Conservation (phyloP, 2,113 vertebrate genomes). For the Pagrus major region DNA sequence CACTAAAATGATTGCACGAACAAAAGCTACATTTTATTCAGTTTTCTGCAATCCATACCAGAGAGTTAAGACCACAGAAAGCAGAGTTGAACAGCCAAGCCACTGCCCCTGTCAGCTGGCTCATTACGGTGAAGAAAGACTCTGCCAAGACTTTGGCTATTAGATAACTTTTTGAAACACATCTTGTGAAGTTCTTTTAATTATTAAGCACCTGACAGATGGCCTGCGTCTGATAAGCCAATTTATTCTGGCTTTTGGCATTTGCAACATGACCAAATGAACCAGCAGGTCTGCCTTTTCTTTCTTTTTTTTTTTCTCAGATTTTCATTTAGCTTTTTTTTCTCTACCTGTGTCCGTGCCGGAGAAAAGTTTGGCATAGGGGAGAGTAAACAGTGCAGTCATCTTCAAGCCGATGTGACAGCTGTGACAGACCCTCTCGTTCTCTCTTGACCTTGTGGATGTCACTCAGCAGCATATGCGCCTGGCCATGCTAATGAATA, state of each 20-base stretch:
- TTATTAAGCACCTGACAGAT: conserved; percentile 65
- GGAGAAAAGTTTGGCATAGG: conserved; percentile 6
- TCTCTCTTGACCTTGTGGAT: conserved; percentile 53
- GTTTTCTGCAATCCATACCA: conserved; percentile 3
- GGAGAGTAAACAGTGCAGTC: conserved; percentile 25
- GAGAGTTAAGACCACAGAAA: conserved; percentile 4
- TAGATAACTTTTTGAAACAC: conserved; percentile 59
- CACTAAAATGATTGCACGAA: background rate
- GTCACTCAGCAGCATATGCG: conserved; percentile 33
- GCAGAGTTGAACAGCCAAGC: conserved; percentile 14
- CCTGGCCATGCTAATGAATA: conserved; percentile 40
- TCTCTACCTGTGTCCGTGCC: background rate
- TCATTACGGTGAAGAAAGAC: conserved; percentile 62
- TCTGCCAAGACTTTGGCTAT: conserved; percentile 48
- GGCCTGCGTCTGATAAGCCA: conserved; percentile 46
- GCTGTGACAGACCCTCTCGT: conserved; percentile 44
- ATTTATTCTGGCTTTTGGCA: conserved; percentile 54
- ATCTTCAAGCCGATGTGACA: conserved; percentile 34
- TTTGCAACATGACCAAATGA: conserved; percentile 33
- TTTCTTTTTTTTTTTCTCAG: background rate
- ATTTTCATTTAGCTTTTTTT: too few relatives aligned
- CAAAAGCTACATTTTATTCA: conserved; percentile 15
- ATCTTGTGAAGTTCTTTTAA: conserved; percentile 56
- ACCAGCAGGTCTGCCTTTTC: background rate
- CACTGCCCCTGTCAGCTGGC: conserved; percentile 45